Percentiles rank a stretch among this genome's conserved stretches.
Conservation (phyloP, 2,797 vertebrate genomes). For the Rhodeus uyekii region DNA sequence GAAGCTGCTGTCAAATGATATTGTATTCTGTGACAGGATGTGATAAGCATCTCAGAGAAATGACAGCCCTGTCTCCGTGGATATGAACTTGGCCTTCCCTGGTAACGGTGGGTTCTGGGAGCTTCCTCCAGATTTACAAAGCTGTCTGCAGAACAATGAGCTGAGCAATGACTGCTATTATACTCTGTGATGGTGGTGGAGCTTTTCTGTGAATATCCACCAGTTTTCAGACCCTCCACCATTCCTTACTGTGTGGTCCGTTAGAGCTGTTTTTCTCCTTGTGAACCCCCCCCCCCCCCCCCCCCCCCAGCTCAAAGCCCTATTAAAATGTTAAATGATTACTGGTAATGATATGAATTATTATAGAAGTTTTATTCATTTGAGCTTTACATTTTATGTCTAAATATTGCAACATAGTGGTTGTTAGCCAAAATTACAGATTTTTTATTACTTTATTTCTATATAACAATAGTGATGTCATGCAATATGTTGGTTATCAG, state of each 20-base stretch:
- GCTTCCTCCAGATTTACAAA: neutral
- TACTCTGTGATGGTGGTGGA: neutral
- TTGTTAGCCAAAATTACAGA: neutral
- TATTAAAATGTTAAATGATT: neutral
- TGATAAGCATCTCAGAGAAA: slow-evolving; percentile 33
- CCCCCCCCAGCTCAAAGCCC: no score
- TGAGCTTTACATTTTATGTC: neutral
- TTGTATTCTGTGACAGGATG: neutral
- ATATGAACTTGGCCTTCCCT: neutral
- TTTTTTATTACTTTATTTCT: neutral
- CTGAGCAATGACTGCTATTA: slow-evolving; percentile 1
- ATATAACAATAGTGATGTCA: neutral
- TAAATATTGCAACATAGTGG: neutral
- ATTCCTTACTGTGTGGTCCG: neutral
- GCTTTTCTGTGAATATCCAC: neutral
- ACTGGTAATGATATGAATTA: neutral
- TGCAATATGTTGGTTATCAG: neutral
- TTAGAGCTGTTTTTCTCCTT: neutral
- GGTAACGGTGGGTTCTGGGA: neutral
- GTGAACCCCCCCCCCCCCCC: no score
- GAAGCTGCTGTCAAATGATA: slow-evolving; percentile 43
- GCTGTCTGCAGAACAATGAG: slow-evolving; percentile 11
- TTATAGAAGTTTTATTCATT: neutral
- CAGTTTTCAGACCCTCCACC: neutral
- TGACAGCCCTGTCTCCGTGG: slow-evolving; percentile 4